Base-by-base conservation (phyloP, 1,140 invertebrate genomes). In the Paraescarpia echinospica region DNA sequence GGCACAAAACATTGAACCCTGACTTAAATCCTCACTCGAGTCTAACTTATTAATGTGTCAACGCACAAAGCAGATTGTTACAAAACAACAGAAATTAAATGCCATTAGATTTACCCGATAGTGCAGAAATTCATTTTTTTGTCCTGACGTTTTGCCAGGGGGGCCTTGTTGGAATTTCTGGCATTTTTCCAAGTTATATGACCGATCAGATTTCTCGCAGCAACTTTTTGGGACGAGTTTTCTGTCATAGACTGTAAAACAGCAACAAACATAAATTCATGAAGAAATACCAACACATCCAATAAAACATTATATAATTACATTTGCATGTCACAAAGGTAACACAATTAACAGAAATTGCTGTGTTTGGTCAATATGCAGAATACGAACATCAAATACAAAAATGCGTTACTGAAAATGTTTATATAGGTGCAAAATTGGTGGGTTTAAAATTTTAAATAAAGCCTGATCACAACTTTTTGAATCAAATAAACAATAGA, bases 161-260 rank as follows among this genome's bases (percentile, higher is more conserved):
- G 92, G 92, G 14, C 92, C 92, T 18, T 33, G 34, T 33, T 88
- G 41, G 33, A 31, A 92, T 77, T 5, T 88, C 88, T 92, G 92
- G 88, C 92, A 92, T n/a, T 89, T 92, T 1, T 33, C 33, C 9
- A 89, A 33, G 9, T 92, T 35, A 18, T 35, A 35, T 90, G 27
- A 9, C 8, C n/a, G 9, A 34, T 89, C 92, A 89, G 59, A 27
- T 31, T 8, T 18, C 90, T 91, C 41, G 22, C 59, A 77, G 59
- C 59, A 77, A 77, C 59, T 77, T 77, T 77, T 27, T 22, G 59
- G 59, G 18, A 77, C 59, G 27, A 77, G 59, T 77, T 6, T 2
- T 77, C 59, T 12, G 0, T 77, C 2, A 31, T 77, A 77, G 8
- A 77, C 59, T 77, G 22, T 9, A 8, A 51, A 51, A 51, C 48